Evolutionary conservation across 2,797 vertebrate genomes (phyloP), one percentile per base, ranked within the genome.

Genomic region (Dendrocincla tyrannina): DNA sequence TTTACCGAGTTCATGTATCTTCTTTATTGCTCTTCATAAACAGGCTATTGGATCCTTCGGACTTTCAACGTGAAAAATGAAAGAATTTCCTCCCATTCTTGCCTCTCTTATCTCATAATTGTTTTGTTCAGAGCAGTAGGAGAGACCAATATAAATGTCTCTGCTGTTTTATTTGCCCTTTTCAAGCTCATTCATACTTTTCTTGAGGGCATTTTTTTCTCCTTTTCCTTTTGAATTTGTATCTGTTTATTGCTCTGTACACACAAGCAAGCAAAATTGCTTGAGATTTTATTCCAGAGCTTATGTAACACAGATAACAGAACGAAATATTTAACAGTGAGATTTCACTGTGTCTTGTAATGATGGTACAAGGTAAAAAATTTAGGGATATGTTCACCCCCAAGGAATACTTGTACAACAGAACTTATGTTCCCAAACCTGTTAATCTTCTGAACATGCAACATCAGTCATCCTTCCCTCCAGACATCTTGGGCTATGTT

Each of bases 21-120:
- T 98, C 96, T 98, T 98, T 98, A 98, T 98, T 98, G 97, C 97
- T 97, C 97, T 98, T 98, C 97, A 98, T 98, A 98, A 98, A 98
- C 96, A 97, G 96, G 58, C 97, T 97, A 97, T 97, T 98, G 98
- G 97, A 97, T 98, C 94, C 91, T 97, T 97, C 32, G 37, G 92
- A 97, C 97, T 96, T 96, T 93, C 97, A 95, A 89, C 10, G 80
- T 98, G 97, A 98, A 98, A 98, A 98, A 98, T 97, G 97, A 97
- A 98, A 97, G 97, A 98, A 98, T 97, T 98, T 97, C 97, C 95
- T 98, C 95, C 91, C 89, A 88, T 97, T 97, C 95, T 89, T 97
- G 96, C 96, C 94, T 97, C 97, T 97, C 97, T 98, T 98, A 98
- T 98, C 98, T 98, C 97, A 94, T 98, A 98, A 98, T 98, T 98